These are phyloP conservation scores for Philopedon plagiatum DNA, from an alignment of 2,888 invertebrate species.

Conservation along the genomic window DNA sequence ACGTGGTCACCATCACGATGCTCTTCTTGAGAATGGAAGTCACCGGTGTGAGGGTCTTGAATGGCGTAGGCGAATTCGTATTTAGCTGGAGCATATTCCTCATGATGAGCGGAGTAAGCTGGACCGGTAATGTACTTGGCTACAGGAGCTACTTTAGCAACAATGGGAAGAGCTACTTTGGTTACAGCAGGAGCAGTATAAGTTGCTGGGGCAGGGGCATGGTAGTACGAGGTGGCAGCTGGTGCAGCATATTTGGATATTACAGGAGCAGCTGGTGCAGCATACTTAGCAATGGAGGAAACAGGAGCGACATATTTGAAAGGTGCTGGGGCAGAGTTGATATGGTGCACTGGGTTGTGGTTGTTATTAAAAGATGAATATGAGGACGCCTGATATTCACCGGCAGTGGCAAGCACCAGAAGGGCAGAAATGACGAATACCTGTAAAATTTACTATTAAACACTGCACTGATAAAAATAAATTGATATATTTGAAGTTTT, in stretches of 20 bases:
- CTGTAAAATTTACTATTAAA: conserved; percentile 37
- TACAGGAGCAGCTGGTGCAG: conserved; percentile 19
- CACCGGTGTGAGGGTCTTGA: conserved; percentile 69
- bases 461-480: background rate
- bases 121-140: conserved; percentile 30
- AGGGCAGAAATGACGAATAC: conserved; percentile 50
- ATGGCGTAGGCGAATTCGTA: conserved; percentile 69
- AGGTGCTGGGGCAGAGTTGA: conserved; percentile 36
- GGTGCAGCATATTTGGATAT: conserved; percentile 39
- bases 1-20: conserved; percentile 72
- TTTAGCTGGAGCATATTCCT: conserved; percentile 69
- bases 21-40: conserved; percentile 72
- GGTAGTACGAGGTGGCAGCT: conserved; percentile 22
- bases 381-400: conserved; percentile 46
- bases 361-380: conserved; percentile 53
- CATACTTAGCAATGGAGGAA: conserved; percentile 30
- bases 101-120: conserved; percentile 32
- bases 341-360: conserved; percentile 53
- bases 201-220: too few relatives aligned
- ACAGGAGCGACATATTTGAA: conserved; percentile 16
- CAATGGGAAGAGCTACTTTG: conserved; percentile 33
- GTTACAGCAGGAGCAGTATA: conserved; percentile 5
- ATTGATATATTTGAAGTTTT: too few relatives aligned
- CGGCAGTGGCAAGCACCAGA: conserved; percentile 48
- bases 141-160: conserved; percentile 46